A percentile compares a stretch with the other conserved stretches of the same genome.
These are phyloP conservation scores for Pseudolycoriella hygida DNA, from an alignment of 2,888 invertebrate genomes.

Conservation along the genomic window DNA sequence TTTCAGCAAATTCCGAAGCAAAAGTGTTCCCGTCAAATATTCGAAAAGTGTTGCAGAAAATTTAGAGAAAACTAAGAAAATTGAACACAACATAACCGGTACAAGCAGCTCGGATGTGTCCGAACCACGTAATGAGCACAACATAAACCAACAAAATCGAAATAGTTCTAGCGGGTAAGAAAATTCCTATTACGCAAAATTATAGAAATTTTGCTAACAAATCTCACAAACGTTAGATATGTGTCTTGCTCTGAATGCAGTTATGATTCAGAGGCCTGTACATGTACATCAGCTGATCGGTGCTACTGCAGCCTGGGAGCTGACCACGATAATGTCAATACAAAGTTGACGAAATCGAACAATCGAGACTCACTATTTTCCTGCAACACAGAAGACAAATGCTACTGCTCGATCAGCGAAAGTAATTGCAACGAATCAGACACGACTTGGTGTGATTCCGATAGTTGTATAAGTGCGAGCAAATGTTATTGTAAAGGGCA, in stretches of 20 bases:
- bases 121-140: conserved; percentile 38
- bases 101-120: conserved; percentile 46
- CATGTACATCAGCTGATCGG: conserved; percentile 55
- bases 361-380: conserved; percentile 25
- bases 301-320: conserved; percentile 67
- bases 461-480: conserved; percentile 72
- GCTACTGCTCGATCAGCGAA: conserved; percentile 43
- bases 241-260: conserved; percentile 79
- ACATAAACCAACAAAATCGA: conserved; percentile 37
- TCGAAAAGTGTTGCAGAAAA: conserved; percentile 29
- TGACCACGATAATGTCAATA: conserved; percentile 26
- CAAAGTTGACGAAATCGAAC: conserved; percentile 14
- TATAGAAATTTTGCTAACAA: no score
- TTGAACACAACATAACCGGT: conserved; percentile 36
- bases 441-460: conserved; percentile 53
- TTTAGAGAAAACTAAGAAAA: conserved; percentile 14
- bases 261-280: conserved; percentile 69
- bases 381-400: conserved; percentile 37
- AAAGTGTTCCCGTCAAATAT: conserved; percentile 27
- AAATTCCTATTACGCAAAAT: conserved; percentile 5
- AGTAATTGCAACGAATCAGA: conserved; percentile 28
- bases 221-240: conserved; percentile 29
- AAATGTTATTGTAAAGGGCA: conserved; percentile 60
- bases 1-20: conserved; percentile 33
- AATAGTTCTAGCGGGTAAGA: conserved; percentile 42